Evolutionary conservation across 2,797 vertebrate species (phyloP).

Genomic region (Mastacembelus armatus): DNA sequence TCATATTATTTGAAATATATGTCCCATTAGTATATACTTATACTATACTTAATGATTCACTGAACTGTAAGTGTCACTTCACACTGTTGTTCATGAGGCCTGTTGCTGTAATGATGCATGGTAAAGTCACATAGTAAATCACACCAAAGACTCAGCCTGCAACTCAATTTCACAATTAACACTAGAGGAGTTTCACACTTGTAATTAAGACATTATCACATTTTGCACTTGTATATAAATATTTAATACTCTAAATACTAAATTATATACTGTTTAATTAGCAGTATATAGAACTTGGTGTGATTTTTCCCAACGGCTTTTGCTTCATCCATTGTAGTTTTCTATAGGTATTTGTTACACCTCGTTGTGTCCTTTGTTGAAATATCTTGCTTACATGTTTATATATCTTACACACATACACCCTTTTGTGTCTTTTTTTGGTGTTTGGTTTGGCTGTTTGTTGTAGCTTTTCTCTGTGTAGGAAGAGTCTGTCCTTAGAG

Average conservation of each 20-base stretch:
- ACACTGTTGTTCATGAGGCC: neutral
- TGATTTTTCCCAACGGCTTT: constrained; percentile 39
- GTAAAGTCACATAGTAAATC: constrained; percentile 28
- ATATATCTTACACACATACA: neutral
- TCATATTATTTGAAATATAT: constrained; percentile 39
- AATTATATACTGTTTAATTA: neutral
- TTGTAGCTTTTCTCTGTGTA: constrained; percentile 38
- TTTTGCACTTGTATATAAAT: neutral
- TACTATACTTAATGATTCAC: constrained; percentile 40
- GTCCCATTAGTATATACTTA: constrained; percentile 36
- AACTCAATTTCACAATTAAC: constrained; percentile 1
- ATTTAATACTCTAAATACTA: constrained; percentile 3
- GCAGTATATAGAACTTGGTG: constrained; percentile 43
- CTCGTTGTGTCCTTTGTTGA: constrained; percentile 22
- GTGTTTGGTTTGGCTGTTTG: constrained; percentile 53
- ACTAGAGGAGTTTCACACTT: neutral
- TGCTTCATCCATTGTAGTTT: constrained; percentile 29
- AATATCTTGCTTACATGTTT: constrained; percentile 20
- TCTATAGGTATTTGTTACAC: constrained; percentile 13
- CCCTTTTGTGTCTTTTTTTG: constrained; percentile 41
- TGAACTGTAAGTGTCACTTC: constrained; percentile 2
- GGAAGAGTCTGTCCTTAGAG: constrained; percentile 40
- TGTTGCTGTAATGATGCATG: constrained; percentile 42
- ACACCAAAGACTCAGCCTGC: constrained; percentile 39
- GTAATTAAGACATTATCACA: neutral